phyloP scores from a whole-genome alignment of 2,797 vertebrate species.

The Gila robusta region DNA sequence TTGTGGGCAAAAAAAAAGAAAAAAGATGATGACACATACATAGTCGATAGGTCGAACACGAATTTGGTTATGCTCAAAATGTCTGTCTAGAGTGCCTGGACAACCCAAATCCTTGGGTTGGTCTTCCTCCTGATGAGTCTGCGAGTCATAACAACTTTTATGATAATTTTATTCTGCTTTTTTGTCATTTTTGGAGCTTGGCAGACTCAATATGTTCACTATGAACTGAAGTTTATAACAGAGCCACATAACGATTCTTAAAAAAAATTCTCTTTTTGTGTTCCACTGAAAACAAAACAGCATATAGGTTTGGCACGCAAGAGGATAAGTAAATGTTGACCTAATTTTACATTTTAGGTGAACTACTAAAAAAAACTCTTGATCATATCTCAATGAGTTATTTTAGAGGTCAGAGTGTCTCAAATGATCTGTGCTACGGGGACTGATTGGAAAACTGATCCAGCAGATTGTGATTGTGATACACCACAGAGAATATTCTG shows the following conservation, averaged over 20 bases:
- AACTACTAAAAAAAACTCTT: not conserved
- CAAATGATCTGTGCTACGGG: slow-evolving; percentile 5
- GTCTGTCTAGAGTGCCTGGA: not conserved
- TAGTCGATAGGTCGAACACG: not conserved
- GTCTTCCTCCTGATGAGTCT: not conserved
- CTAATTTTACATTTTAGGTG: not conserved
- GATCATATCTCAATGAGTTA: slow-evolving; percentile 11
- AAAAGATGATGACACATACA: slow-evolving; percentile 34
- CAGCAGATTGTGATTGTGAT: slow-evolving; percentile 37
- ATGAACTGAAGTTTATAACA: not conserved
- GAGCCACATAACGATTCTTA: not conserved
- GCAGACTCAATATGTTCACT: not conserved
- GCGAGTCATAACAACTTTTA: not conserved
- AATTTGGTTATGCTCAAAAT: not conserved
- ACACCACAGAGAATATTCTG: slow-evolving; percentile 44
- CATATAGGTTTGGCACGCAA: not conserved
- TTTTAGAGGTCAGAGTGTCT: not conserved
- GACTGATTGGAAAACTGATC: slow-evolving; percentile 60
- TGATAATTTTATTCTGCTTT: not conserved
- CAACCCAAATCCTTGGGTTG: not conserved
- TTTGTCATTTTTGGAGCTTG: not conserved
- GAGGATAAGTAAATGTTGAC: not conserved
- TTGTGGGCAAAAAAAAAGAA: not conserved
- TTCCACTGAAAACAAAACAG: not conserved
- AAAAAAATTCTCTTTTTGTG: not conserved